Percentiles rank a stretch among this genome's conserved stretches.
Conservation (phyloP, 2,797 vertebrate genomes). For the Myotis vivesi region DNA sequence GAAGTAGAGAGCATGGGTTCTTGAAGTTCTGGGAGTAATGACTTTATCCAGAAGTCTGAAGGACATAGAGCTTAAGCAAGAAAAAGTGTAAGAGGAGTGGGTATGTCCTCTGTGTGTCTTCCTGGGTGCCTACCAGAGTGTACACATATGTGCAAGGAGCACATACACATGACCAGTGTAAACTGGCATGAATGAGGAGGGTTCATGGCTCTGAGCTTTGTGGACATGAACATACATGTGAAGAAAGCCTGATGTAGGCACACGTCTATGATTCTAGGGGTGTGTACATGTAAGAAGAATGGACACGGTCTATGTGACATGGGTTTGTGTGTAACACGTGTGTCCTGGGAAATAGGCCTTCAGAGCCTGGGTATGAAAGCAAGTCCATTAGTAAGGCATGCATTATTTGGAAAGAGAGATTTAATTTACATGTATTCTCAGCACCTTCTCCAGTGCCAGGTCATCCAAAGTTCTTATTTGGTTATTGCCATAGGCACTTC, state of each 20-base stretch:
- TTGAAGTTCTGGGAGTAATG: not conserved
- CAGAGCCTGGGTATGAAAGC: not conserved
- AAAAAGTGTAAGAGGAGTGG: not conserved
- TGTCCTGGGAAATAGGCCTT: not conserved
- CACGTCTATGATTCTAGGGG: not conserved
- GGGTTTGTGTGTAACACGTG: no score
- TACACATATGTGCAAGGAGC: fast-evolving
- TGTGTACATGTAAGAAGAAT: not conserved
- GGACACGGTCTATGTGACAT: fast-evolving
- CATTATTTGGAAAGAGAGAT: not conserved
- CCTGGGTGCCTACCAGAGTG: not conserved
- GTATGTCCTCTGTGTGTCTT: fast-evolving
- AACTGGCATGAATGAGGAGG: not conserved
- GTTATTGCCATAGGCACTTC: not conserved
- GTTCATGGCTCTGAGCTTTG: not conserved
- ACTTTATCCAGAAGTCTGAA: not conserved
- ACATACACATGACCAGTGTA: not conserved
- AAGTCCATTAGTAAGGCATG: not conserved
- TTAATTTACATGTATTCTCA: not conserved
- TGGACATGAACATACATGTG: fast-evolving
- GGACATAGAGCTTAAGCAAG: not conserved
- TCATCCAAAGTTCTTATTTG: not conserved
- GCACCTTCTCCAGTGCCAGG: not conserved
- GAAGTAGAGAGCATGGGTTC: not conserved
- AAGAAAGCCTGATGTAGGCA: not conserved